Base-by-base conservation (phyloP, 2,888 invertebrate genomes). In the Tipula unca region DNA sequence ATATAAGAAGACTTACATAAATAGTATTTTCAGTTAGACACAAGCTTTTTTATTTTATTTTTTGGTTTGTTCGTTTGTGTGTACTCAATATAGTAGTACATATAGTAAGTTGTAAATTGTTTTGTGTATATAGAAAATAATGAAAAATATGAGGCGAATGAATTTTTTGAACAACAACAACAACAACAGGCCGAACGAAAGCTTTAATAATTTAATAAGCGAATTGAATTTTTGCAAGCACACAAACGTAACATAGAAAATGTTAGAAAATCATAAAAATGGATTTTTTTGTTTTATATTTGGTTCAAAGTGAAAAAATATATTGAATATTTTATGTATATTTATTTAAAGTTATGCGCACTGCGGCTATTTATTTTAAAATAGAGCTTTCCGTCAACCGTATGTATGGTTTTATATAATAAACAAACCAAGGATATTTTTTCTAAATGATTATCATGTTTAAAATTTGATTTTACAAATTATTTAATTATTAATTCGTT, bases 201-300 rank as follows among this genome's bases (percentile, higher is more conserved):
- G 69, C 69, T 25, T 69, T 69, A 69, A 69, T 69, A 69, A 69
- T 69, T 69, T 69, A 69, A 69, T 69, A 69, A 69, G 69, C 69
- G 10, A 25, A 69, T 1, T 25, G 69, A 69, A 69, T 25, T 69
- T 69, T 69, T 69, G 69, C 69, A 69, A 69, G 69, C 25, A 69
- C 48, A 48, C 48, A 48, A 48, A 17, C n/a, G n/a, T 17, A 17
- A 48, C 48, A 25, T 69, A 25, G n/a, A 69, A 69, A 69, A 25
- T 69, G 69, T 69, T 69, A 69, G 69, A 69, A 69, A 69, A 69
- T 69, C 20, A 69, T 69, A 69, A 69, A 69, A 69, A 69, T 69
- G 10, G 25, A 69, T 10, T 10, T 69, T 69, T 69, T 69, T 20
- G 20, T 69, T 10, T 69, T 69, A n/a, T 20, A 25, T 20, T 69